These are phyloP conservation scores for Polydrusus cervinus DNA, from an alignment of 2,888 invertebrate species.

Conservation along the genomic window DNA sequence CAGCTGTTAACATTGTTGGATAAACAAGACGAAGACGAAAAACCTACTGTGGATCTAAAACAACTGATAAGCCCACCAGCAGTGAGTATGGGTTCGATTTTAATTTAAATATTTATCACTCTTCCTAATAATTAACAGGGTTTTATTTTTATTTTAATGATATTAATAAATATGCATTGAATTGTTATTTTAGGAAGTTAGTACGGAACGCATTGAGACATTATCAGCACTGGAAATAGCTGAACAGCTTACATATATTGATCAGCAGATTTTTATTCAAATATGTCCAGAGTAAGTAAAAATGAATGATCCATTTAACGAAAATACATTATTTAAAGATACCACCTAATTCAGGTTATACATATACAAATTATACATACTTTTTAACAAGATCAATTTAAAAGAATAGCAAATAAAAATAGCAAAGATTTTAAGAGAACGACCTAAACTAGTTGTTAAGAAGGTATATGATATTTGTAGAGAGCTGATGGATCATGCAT, in stretches of 20 bases:
- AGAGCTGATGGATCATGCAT: conserved; percentile 89
- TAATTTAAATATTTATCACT: too few species aligned
- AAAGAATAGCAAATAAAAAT: too few species aligned
- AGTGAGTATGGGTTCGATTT: conserved; percentile 71
- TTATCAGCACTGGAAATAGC: conserved; percentile 92
- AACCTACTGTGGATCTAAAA: conserved; percentile 79
- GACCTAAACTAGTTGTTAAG: too few species aligned
- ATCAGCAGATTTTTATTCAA: conserved; percentile 91
- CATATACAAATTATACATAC: too few species aligned
- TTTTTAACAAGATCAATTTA: too few species aligned
- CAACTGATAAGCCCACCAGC: conserved; percentile 80
- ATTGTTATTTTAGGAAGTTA: conserved; percentile 77
- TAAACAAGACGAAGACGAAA: conserved; percentile 80
- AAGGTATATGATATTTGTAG: conserved; percentile 62
- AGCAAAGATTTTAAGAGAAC: too few species aligned
- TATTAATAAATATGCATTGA: neutral
- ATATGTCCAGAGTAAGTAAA: conserved; percentile 90
- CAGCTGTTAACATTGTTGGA: conserved; percentile 86
- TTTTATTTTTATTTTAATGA: too few species aligned
- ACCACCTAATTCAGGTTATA: too few species aligned
- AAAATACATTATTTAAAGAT: too few species aligned
- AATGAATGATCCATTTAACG: neutral
- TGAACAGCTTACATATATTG: conserved; percentile 93
- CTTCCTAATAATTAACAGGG: too few species aligned
- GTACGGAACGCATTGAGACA: conserved; percentile 88